These are phyloP conservation scores for Bergia sp. DNA, from an alignment of 92 coral and sea anemone species.

Conservation along the genomic window DNA sequence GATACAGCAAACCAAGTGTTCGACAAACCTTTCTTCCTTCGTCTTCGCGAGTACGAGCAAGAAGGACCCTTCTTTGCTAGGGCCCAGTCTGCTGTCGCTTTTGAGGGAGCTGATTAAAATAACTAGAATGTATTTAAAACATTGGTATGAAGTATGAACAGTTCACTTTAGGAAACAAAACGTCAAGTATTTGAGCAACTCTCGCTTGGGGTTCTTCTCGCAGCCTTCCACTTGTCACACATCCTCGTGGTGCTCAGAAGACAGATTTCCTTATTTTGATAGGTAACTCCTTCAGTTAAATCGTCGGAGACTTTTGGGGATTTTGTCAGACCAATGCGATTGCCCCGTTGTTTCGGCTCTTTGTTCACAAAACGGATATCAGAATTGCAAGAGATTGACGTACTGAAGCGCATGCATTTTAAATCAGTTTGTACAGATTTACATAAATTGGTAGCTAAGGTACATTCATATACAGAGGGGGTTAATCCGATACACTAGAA, in stretches of 20 bases:
- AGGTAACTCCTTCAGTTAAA: too few relatives aligned
- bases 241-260: too few relatives aligned
- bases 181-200: too few relatives aligned
- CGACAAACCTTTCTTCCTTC: conserved; percentile 86
- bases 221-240: too few relatives aligned
- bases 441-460: too few relatives aligned
- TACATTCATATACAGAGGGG: too few relatives aligned
- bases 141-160: not conserved
- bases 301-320: too few relatives aligned
- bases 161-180: too few relatives aligned
- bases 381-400: not conserved
- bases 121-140: not conserved
- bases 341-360: not conserved
- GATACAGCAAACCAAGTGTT: conserved; percentile 70
- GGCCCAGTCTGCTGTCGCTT: conserved; percentile 90
- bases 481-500: not conserved
- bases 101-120: conserved; percentile 81
- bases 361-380: not conserved
- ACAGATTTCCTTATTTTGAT: too few relatives aligned
- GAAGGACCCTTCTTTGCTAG: conserved; percentile 95
- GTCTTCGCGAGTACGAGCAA: conserved; percentile 88
- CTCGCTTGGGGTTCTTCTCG: not conserved
- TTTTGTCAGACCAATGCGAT: not conserved
- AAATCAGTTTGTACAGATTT: not conserved
- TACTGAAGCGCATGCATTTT: not conserved